Conservation (phyloP, 2,113 vertebrate genomes). For the Phrynocephalus versicolor region DNA sequence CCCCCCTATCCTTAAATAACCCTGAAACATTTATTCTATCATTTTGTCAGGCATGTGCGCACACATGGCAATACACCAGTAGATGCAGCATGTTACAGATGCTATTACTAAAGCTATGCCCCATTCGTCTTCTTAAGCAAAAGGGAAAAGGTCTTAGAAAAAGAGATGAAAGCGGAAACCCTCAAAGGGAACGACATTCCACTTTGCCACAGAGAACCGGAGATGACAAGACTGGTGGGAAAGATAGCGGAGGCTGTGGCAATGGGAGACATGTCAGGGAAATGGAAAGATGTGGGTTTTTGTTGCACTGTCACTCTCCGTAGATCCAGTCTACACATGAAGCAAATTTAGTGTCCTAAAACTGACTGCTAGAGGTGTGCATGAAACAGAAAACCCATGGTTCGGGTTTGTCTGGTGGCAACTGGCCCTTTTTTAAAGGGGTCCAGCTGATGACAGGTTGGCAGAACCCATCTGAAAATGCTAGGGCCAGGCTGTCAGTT, state of each 20-base stretch:
- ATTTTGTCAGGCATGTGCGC: neutral
- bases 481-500: no score
- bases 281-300: neutral
- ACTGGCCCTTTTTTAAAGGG: no score
- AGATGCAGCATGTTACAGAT: neutral
- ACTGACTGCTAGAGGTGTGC: no score
- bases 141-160: no score
- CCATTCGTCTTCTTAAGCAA: neutral
- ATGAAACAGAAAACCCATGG: no score
- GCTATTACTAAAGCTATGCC: neutral
- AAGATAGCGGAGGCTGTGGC: neutral
- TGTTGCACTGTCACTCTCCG: no score
- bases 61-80: neutral
- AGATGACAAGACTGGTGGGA: no score
- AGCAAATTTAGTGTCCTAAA: neutral
- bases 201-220: accelerated
- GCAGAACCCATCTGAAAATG: no score
- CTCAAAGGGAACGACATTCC: neutral
- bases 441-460: no score
- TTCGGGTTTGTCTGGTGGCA: no score
- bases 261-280: neutral
- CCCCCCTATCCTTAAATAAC: neutral
- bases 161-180: neutral
- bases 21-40: neutral
- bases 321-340: no score